Conservation (phyloP, 2,113 vertebrate genomes). For the Cyphomyrus plagiostoma region DNA sequence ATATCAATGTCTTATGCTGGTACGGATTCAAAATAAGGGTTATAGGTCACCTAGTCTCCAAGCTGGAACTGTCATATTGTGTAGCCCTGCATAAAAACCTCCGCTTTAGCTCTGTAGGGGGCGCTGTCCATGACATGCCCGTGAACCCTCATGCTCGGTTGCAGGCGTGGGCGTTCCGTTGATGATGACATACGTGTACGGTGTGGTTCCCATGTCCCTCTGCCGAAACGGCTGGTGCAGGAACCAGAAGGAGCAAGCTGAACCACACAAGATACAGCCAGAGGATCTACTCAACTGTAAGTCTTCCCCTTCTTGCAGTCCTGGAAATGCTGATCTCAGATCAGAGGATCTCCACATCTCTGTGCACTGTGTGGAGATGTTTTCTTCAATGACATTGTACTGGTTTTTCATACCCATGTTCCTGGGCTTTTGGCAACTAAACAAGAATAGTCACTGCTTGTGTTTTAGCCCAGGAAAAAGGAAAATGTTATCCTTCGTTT, state of each 20-base stretch:
- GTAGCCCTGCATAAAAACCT: background rate
- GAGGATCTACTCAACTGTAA: conserved; percentile 69
- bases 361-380: background rate
- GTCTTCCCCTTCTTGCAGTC: conserved; percentile 44
- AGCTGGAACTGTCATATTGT: background rate
- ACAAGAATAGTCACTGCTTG: background rate
- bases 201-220: conserved; percentile 73
- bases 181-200: conserved; percentile 74
- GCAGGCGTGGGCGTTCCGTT: conserved; percentile 73
- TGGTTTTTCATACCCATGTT: background rate
- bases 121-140: background rate
- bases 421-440: background rate
- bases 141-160: background rate
- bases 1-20: background rate
- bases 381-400: background rate
- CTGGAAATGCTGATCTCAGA: background rate
- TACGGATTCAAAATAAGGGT: background rate
- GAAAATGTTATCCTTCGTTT: background rate
- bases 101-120: background rate
- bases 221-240: conserved; percentile 71
- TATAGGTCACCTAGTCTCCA: background rate
- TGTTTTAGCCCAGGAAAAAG: background rate
- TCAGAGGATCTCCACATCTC: background rate
- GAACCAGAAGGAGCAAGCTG: conserved; percentile 55
- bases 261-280: conserved; percentile 55